Conservation (phyloP, 1,140 invertebrate genomes). For the Drosophila suzukii region DNA sequence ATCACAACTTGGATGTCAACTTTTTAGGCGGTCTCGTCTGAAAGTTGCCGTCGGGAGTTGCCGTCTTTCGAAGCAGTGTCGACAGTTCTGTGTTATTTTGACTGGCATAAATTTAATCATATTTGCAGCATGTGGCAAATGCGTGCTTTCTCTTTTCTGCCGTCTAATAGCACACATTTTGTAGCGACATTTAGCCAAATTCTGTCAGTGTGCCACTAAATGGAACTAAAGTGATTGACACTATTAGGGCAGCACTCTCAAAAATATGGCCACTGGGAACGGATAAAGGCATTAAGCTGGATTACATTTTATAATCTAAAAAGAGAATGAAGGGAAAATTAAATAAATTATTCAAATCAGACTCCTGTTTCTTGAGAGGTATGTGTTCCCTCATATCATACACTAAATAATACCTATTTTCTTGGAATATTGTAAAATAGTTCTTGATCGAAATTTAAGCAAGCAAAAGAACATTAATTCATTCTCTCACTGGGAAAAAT, state of each 20-base stretch:
- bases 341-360: conserved; percentile 2
- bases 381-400: too few relatives aligned
- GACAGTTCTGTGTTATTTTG: conserved; percentile 57
- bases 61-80: conserved; percentile 38
- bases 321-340: neutral
- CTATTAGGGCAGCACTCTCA: conserved; percentile 5
- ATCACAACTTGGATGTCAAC: conserved; percentile 50
- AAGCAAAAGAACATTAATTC: too few relatives aligned
- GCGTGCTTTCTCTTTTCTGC: neutral
- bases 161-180: conserved; percentile 13
- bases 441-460: too few relatives aligned
- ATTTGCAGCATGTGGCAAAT: conserved; percentile 49
- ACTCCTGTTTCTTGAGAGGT: neutral
- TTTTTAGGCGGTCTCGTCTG: conserved; percentile 22
- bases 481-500: too few relatives aligned
- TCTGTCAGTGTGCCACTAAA: conserved; percentile 17
- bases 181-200: conserved; percentile 5
- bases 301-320: neutral
- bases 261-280: conserved; percentile 3
- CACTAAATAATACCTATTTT: too few relatives aligned
- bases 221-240: conserved; percentile 39
- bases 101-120: conserved; percentile 70
- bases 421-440: too few relatives aligned
- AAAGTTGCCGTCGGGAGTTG: conserved; percentile 41
- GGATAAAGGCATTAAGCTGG: neutral